Evolutionary conservation across 1,140 invertebrate genomes (phyloP), one percentile per base, ranked within the genome.

Genomic region (Agrypnia vestita): DNA sequence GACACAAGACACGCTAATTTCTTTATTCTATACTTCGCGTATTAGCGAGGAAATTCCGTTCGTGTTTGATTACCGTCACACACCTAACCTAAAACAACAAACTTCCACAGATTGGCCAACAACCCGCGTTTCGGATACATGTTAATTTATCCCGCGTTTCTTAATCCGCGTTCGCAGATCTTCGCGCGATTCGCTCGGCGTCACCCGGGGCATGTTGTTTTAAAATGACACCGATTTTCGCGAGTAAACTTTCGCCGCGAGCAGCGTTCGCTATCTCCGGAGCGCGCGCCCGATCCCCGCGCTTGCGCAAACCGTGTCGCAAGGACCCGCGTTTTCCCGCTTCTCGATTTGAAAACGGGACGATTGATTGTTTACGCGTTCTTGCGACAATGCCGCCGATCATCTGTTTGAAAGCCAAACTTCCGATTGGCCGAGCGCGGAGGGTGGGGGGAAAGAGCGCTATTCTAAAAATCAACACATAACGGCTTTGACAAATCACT

Each of bases 401-500:
- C 61, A 64, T 43, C 61, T 64, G 61, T 35, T 64, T 44, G 61
- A 13, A 43, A 25, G 25, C 25, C 61, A 7, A 59, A 43, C 13
- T 64, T 64, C 25, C 35, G 61, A 64, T 64, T 64, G 61, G 61
- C 12, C 61, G 25, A 64, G 25, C 25, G 61, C 8, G 61, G 12
- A 4, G 61, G 25, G 61, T 25, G 61, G 61, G 61, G 61, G 61
- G 35, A 64, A 43, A 64, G 21, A 21, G 61, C 61, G 25, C 61
- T 43, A 25, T 64, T 64, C 25, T 64, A 64, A 64, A 64, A 13
- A 64, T 64, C 61, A 64, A 64, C 61, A 35, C 61, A 43, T 35
- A 35, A 64, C 61, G 61, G 25, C 61, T 64, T 44, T 25, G 25
- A 43, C 61, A 64, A 64, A 64, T 64, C 61, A 64, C 25, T 64